Evolutionary conservation across 2,113 vertebrate species (phyloP), one percentile per base, ranked within the genome.

Genomic region (Telmatochromis sp.): DNA sequence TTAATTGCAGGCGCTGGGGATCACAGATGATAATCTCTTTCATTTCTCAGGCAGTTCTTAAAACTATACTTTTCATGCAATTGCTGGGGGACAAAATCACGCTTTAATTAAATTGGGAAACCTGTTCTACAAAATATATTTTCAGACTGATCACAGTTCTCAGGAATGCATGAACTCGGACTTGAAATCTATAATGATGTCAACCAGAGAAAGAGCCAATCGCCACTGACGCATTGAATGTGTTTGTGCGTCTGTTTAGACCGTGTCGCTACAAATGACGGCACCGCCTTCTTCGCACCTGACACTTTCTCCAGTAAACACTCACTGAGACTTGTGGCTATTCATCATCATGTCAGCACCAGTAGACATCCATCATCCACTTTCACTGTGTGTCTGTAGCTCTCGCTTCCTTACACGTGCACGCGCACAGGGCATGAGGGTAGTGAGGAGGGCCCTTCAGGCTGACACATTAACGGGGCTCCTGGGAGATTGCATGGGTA

Each of bases 271-370:
- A 45, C 78, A 80, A 90, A 84, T 92, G 85, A 89, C 87, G 58
- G 80, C 87, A 65, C 81, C 3, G 83, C 54, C 79, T 75, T 85
- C 45, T 87, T 78, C 68, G 31, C 58, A 93, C 78, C 86, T 93
- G 92, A 89, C 91, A 91, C 12, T 49, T 79, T 80, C 83, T 75
- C 70, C 88, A 65, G 75, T 78, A 49, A 92, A 91, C 91, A 81
- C 84, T 92, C 21, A 17, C 73, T 4, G 13, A 90, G 87, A 90
- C 87, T 81, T 70, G 84, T 80, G 88, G 86, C 90, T 53, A 91
- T 94, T 93, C 85, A 91, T 93, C 90, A 93, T 79, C 7, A 6
- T 92, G 95, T 93, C 94, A 94, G 84, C 87, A 82, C 80, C 84
- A 88, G 89, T 85, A 88, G 68, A 85, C 81, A 91, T 92, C 88